Evolutionary conservation across 2,113 vertebrate species (phyloP).

Genomic region (Macheiramphus alcinus): DNA sequence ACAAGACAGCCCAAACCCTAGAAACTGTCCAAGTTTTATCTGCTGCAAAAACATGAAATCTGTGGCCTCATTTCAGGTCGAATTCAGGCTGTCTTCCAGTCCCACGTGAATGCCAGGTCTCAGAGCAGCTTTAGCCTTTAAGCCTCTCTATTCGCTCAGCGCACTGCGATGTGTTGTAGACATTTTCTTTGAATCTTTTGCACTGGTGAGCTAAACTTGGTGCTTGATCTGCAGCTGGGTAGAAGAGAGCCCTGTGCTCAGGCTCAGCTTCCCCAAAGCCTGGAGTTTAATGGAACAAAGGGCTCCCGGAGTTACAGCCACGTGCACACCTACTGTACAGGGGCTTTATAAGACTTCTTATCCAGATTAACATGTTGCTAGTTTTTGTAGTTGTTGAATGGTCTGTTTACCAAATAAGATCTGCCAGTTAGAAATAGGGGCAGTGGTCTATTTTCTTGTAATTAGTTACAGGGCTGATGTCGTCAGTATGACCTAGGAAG

Average conservation of each 20-base stretch:
- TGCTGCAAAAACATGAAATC: not conserved
- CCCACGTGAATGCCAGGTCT: not conserved
- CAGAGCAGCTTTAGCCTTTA: not conserved
- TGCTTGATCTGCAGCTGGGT: not conserved
- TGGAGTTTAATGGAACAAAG: not conserved
- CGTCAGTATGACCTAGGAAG: not conserved
- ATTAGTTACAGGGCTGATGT: not conserved
- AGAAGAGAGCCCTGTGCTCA: not conserved
- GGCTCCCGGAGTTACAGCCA: not conserved
- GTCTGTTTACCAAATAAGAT: not conserved
- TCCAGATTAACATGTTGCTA: fast-evolving
- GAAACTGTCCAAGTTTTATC: not conserved
- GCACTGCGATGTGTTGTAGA: not conserved
- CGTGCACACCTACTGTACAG: fast-evolving
- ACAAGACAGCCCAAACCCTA: not conserved
- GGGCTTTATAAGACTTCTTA: not conserved
- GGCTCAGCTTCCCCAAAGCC: not conserved
- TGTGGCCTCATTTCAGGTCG: fast-evolving
- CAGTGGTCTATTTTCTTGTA: not conserved
- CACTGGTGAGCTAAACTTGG: fast-evolving
- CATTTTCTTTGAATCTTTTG: not conserved
- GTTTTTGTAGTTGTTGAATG: not conserved
- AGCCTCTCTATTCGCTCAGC: not conserved
- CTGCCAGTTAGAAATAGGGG: not conserved
- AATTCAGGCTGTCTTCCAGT: not conserved